These are phyloP conservation scores for Cryptus armator DNA, from an alignment of 2,888 invertebrate species.

Conservation along the genomic window DNA sequence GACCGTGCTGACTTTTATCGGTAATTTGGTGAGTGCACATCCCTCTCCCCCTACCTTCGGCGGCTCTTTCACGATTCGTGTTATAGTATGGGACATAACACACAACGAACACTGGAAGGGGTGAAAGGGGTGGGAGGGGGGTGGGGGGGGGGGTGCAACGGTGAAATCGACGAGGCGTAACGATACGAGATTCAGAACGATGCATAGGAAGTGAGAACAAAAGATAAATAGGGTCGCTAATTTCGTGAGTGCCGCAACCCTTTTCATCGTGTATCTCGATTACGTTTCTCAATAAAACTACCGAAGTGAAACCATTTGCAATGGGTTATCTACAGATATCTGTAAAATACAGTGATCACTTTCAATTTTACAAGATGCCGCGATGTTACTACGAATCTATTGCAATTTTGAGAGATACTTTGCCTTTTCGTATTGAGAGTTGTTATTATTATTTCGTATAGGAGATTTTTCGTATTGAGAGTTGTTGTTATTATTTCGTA, in stretches of 20 bases:
- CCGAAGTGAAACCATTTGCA: neutral
- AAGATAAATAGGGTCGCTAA: slow-evolving; percentile 56
- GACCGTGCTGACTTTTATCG: slow-evolving; percentile 61
- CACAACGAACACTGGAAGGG: neutral
- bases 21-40: slow-evolving; percentile 59
- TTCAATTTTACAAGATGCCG: too few species aligned
- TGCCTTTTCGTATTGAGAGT: too few species aligned
- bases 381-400: too few species aligned
- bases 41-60: neutral
- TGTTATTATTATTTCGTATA: too few species aligned
- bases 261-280: slow-evolving; percentile 6
- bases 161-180: slow-evolving; percentile 16
- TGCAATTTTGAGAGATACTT: too few species aligned
- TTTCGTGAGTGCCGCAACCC: slow-evolving; percentile 30
- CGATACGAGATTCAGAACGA: slow-evolving; percentile 11
- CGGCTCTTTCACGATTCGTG: slow-evolving; percentile 11
- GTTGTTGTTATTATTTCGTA: too few species aligned
- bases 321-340: too few species aligned
- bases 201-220: slow-evolving; percentile 31
- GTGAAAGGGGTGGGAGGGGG: too few species aligned
- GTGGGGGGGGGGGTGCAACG: too few species aligned
- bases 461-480: too few species aligned
- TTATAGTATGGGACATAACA: slow-evolving; percentile 9
- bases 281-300: slow-evolving; percentile 26
- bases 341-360: too few species aligned